These are phyloP conservation scores for Dendropsophus ebraccatus DNA, from an alignment of 2,113 vertebrate genomes.

Conservation along the genomic window DNA sequence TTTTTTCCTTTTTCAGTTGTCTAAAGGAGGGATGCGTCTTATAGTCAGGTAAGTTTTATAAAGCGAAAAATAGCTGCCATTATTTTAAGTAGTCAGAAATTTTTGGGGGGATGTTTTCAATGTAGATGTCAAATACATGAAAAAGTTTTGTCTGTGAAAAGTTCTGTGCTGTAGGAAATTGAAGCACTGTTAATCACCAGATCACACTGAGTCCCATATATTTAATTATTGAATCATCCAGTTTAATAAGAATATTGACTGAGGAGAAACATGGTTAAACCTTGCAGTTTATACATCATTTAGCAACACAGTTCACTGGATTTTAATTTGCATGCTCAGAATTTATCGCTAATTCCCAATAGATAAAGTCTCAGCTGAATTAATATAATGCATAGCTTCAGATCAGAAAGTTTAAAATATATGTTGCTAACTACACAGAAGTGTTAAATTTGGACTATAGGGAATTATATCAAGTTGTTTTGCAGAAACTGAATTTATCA, in stretches of 20 bases:
- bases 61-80: too few relatives aligned
- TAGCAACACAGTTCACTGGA: conserved; percentile 28
- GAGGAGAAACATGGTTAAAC: conserved; percentile 19
- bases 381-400: background rate
- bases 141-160: background rate
- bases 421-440: background rate
- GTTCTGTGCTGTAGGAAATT: background rate
- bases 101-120: too few relatives aligned
- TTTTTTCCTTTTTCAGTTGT: too few relatives aligned
- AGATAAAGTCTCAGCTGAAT: background rate
- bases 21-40: too few relatives aligned
- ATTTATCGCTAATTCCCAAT: conserved; percentile 27
- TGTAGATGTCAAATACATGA: too few relatives aligned
- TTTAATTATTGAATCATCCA: background rate
- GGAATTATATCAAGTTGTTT: conserved; percentile 1
- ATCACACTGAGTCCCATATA: conserved; percentile 14
- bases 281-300: conserved; percentile 30
- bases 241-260: background rate
- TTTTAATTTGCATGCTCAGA: conserved; percentile 29
- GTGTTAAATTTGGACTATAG: background rate
- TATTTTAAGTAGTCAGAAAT: too few relatives aligned
- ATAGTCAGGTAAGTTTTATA: too few relatives aligned
- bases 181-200: conserved; percentile 17
- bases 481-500: background rate
- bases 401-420: background rate